phyloP scores from a whole-genome alignment of 1,140 invertebrate genomes.

The Harpegnathos saltator region DNA sequence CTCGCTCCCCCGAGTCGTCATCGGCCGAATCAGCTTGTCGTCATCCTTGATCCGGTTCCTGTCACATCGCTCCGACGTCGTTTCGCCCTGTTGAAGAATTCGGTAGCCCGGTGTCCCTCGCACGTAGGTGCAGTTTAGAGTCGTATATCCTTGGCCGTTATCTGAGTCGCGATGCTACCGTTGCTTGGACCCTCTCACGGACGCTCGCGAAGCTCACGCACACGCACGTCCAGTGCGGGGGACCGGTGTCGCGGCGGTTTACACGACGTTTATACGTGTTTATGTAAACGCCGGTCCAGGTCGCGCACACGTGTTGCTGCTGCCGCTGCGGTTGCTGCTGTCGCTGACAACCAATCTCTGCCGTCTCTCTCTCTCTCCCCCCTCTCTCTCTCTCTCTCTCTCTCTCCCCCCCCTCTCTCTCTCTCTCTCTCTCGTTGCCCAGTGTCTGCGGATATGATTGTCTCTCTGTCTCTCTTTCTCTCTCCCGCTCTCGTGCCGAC shows the following conservation, averaged over 20 bases:
- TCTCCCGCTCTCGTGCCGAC: no score
- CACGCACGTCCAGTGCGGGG: conserved; percentile 23
- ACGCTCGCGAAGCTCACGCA: conserved; percentile 30
- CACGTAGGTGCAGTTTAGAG: conserved; percentile 81
- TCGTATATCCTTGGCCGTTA: conserved; percentile 81
- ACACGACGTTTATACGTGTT: conserved; percentile 80
- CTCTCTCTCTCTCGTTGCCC: conserved; percentile 29
- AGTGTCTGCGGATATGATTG: conserved; percentile 14
- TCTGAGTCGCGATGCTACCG: conserved; percentile 83
- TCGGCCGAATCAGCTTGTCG: not conserved
- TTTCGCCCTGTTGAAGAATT: conserved; percentile 81
- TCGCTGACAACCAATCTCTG: conserved; percentile 71
- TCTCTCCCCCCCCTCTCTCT: conserved; percentile 27
- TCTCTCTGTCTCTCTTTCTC: conserved; percentile 28
- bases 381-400: conserved; percentile 22
- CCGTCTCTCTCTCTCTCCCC: conserved; percentile 32
- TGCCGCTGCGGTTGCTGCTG: conserved; percentile 65
- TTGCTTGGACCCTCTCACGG: conserved; percentile 71
- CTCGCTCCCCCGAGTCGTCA: not conserved
- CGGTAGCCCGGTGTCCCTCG: conserved; percentile 80
- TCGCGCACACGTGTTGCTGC: conserved; percentile 70
- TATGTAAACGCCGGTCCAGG: conserved; percentile 75
- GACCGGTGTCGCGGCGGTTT: conserved; percentile 64
- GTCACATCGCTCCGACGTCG: conserved; percentile 17
- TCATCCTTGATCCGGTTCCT: conserved; percentile 41